Evolutionary conservation across 2,888 invertebrate genomes (phyloP).

Genomic region (Cynaeus angustus): DNA sequence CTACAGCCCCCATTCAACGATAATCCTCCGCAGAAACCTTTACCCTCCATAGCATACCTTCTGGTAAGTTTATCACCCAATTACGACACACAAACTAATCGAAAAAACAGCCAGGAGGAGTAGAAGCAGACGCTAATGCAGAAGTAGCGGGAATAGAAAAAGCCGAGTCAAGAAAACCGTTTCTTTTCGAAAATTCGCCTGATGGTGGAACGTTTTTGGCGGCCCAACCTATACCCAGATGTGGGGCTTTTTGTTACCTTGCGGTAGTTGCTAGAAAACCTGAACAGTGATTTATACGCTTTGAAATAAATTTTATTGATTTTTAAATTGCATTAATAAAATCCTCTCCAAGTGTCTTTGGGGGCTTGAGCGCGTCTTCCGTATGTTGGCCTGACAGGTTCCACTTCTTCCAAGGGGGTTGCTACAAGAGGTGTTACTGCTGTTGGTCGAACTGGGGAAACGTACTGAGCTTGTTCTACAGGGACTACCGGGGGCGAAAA

Average conservation of each 20-base stretch:
- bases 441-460: background rate
- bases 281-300: slow-evolving; percentile 40
- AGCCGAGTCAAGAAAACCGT: slow-evolving; percentile 62
- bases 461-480: background rate
- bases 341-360: slow-evolving; percentile 65
- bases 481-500: slow-evolving; percentile 3
- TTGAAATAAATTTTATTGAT: background rate
- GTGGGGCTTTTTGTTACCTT: slow-evolving; percentile 76
- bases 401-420: background rate
- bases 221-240: slow-evolving; percentile 75
- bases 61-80: slow-evolving; percentile 65
- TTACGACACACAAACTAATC: no score
- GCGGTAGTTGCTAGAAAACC: slow-evolving; percentile 71
- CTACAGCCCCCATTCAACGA: slow-evolving; percentile 72
- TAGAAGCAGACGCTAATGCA: slow-evolving; percentile 56
- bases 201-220: slow-evolving; percentile 76
- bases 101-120: slow-evolving; percentile 66
- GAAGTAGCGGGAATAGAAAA: slow-evolving; percentile 53
- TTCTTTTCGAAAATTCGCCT: slow-evolving; percentile 73
- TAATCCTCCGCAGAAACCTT: slow-evolving; percentile 71
- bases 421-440: background rate
- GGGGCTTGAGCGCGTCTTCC: slow-evolving; percentile 54
- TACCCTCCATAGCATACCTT: slow-evolving; percentile 70
- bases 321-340: slow-evolving; percentile 43
- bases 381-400: background rate